phyloP scores from a whole-genome alignment of 2,888 invertebrate species.

The Bellardia pandia region DNA sequence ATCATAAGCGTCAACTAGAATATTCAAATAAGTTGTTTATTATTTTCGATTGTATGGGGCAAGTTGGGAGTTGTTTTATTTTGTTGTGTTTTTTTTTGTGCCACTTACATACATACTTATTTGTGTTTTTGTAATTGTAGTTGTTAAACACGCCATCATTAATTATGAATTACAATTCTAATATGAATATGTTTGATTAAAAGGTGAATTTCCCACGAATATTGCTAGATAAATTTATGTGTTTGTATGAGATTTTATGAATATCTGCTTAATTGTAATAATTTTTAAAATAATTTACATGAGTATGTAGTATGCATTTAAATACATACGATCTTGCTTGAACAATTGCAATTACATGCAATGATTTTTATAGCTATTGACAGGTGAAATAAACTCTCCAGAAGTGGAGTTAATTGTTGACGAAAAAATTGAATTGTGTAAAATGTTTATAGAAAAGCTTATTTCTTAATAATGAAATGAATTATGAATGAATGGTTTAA shows the following conservation, averaged over 20 bases:
- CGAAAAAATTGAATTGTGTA: too few relatives aligned
- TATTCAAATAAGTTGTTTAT: conserved; percentile 55
- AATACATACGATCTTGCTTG: background rate
- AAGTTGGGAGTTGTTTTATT: conserved; percentile 2
- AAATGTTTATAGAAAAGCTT: too few relatives aligned
- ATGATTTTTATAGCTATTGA: background rate
- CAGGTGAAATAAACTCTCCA: background rate
- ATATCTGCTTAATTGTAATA: conserved; percentile 19
- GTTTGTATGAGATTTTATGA: conserved; percentile 11
- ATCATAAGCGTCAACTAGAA: conserved; percentile 9
- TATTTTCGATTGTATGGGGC: background rate
- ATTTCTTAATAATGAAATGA: too few relatives aligned
- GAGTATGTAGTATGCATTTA: background rate
- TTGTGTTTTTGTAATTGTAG: conserved; percentile 28
- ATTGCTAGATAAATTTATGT: conserved; percentile 28
- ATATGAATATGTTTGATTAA: conserved; percentile 56
- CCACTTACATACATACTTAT: conserved; percentile 35
- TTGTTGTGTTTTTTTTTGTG: conserved; percentile 10
- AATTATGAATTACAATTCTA: conserved; percentile 59
- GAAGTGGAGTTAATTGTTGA: too few relatives aligned
- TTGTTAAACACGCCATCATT: conserved; percentile 67
- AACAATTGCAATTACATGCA: background rate
- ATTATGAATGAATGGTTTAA: too few relatives aligned
- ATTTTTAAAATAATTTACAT: conserved; percentile 36
- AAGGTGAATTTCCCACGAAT: conserved; percentile 72